Conservation (phyloP, 2,888 invertebrate species). For the Belgica antarctica region DNA sequence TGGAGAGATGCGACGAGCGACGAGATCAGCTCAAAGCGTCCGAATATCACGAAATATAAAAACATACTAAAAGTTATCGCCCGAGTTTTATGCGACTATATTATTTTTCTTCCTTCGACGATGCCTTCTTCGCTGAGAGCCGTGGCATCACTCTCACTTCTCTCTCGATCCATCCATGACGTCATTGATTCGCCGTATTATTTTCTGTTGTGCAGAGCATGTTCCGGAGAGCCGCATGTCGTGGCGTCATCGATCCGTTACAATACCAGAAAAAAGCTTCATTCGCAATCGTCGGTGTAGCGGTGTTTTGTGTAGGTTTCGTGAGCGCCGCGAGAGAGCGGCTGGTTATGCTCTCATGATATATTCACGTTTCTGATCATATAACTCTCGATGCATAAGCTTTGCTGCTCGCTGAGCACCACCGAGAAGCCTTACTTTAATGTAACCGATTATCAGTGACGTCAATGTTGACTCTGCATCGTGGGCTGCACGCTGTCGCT, state of each 20-base stretch:
- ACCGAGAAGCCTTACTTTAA: background rate
- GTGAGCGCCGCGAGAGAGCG: background rate
- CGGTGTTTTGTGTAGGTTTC: conserved; percentile 34
- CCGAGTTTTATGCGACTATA: conserved; percentile 34
- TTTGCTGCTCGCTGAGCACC: background rate
- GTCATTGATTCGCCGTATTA: conserved; percentile 24
- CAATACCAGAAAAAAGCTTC: background rate
- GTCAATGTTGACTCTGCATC: background rate
- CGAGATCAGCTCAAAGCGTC: conserved; percentile 18
- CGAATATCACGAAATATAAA: conserved; percentile 39
- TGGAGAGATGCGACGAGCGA: background rate
- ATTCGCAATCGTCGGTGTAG: conserved; percentile 27
- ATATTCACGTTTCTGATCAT: conserved; percentile 3
- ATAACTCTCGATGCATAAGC: conserved; percentile 6
- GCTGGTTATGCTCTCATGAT: conserved; percentile 1
- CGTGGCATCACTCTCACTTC: conserved; percentile 6
- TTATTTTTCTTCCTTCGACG: conserved; percentile 38
- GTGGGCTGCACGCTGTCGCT: background rate
- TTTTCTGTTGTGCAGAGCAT: conserved; percentile 16
- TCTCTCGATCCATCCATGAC: conserved; percentile 15
- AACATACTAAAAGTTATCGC: conserved; percentile 42
- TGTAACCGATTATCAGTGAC: conserved; percentile 1
- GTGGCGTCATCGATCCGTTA: conserved; percentile 14
- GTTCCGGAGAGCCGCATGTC: too few species aligned
- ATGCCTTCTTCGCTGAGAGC: background rate